Percentiles rank a stretch among this genome's conserved stretches.
Conservation (phyloP, 2,888 invertebrate species). For the Yponomeuta evonymella region DNA sequence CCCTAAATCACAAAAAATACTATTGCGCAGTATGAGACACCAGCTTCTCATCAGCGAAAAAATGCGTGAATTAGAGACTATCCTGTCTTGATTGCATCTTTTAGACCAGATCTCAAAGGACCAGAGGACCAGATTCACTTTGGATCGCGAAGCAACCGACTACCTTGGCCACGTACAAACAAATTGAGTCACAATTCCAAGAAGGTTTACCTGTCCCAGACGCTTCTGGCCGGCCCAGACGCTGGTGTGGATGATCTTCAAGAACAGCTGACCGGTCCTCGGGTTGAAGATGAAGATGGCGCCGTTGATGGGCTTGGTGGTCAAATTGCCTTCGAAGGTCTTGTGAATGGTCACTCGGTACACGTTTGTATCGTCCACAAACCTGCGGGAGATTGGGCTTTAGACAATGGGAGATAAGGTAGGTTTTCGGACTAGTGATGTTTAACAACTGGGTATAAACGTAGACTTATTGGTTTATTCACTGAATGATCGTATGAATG, state of each 20-base stretch:
- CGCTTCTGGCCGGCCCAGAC: constrained; percentile 99
- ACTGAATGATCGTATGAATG: no score
- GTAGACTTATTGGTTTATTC: no score
- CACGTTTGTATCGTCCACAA: constrained; percentile 99
- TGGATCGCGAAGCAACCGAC: no score
- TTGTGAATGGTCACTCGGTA: constrained; percentile 99
- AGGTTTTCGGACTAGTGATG: neutral
- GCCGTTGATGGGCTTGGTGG: constrained; percentile 99
- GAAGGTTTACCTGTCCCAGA: constrained; percentile 86
- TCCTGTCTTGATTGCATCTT: no score
- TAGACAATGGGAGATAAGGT: neutral
- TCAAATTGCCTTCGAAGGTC: constrained; percentile 99
- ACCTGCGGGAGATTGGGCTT: constrained; percentile 59
- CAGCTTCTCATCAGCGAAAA: no score
- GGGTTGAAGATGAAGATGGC: constrained; percentile 99
- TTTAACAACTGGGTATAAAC: neutral
- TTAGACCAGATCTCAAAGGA: no score
- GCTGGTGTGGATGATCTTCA: constrained; percentile 99
- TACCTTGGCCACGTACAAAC: no score
- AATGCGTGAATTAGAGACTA: no score
- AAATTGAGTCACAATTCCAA: no score
- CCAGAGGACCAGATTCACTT: no score
- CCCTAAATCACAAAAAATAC: no score
- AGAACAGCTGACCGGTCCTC: constrained; percentile 97
- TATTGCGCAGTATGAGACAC: no score